Evolutionary conservation across 1,140 invertebrate genomes (phyloP), one percentile per base, ranked within the genome.

Genomic region (Achatina immaculata): DNA sequence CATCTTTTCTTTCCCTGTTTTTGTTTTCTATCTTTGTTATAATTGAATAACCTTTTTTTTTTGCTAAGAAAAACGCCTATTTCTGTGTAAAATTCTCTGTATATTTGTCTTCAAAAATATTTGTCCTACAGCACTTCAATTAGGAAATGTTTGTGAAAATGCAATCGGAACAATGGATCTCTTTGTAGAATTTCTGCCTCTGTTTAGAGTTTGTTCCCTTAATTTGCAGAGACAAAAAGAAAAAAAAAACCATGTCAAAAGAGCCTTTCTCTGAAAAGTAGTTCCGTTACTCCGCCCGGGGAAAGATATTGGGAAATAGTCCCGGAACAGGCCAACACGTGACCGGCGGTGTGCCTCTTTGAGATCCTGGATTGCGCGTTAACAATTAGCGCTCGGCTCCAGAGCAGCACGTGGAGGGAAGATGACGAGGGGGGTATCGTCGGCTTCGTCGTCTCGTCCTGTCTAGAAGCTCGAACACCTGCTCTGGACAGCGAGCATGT

Each of bases 241-340:
- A 62, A 62, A 4, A 62, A 62, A 62, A 28, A 34, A 1, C 16
- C 4, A 55, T 21, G 48, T 55, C 2, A 62, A 28, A 19, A 34
- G 2, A 31, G 31, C 58, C 58, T 28, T 9, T 34, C n/a, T 62
- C 58, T 34, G 58, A 11, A 62, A 62, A 62, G 4, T 31, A 28
- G 58, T 62, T 11, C 24, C 16, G 28, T 28, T 62, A 62, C 58
- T 62, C n/a, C 58, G 58, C 58, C 58, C 28, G 1, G 28, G 58
- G 58, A 34, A 16, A 62, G 58, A 62, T 28, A 62, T 62, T 62
- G n/a, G 51, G 58, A 62, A 62, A 62, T 62, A 62, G 58, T 62
- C 58, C 58, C 21, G 58, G 28, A 62, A 62, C 58, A 62, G 58
- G 31, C 58, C 58, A 62, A 62, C 58, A 62, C 58, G 58, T 62